Evolutionary conservation across 2,797 vertebrate genomes (phyloP), one percentile per base, ranked within the genome.

Genomic region (Chelon auratus): DNA sequence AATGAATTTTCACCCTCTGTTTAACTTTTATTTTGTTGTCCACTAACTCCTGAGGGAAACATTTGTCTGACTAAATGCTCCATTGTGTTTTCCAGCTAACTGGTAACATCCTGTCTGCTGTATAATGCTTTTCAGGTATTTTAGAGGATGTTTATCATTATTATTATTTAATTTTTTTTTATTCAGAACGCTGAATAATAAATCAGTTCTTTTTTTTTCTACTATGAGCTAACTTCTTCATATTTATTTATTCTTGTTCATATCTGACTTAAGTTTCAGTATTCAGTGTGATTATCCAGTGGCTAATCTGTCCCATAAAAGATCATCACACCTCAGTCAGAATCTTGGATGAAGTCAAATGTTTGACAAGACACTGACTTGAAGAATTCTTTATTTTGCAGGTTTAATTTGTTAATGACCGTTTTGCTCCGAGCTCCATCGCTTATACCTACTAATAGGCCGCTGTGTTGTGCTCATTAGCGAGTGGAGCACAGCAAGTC

Each of bases 401-500:
- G 14, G 37, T 78, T 72, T 70, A 72, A 80, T 78, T 69, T 81
- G 68, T 24, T 75, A 82, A 79, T 77, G 63, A 80, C 75, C 68
- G 61, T 60, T 83, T 26, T 33, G 62, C 57, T 85, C 56, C 74
- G 71, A 84, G 70, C 81, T 75, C 57, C 52, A 47, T 60, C 52
- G 78, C 86, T 86, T 84, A 58, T 72, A 76, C 66, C 59, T 55
- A 14, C 79, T 89, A 84, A 88, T 80, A 80, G 68, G 84, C 75
- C 80, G 75, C 72, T 43, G 82, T 73, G 76, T 77, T 85, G 78
- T 81, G 80, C 88, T 93, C 84, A 86, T 93, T 92, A 89, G 79
- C 33, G 74, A 80, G 61, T 56, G 54, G 30, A 80, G 80, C 53
- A 64, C 80, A 83, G 75, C 53, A 17, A 72, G 84, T 77, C 72